Base-by-base conservation (phyloP, 2,888 invertebrate species). In the Laspeyria flexula region DNA sequence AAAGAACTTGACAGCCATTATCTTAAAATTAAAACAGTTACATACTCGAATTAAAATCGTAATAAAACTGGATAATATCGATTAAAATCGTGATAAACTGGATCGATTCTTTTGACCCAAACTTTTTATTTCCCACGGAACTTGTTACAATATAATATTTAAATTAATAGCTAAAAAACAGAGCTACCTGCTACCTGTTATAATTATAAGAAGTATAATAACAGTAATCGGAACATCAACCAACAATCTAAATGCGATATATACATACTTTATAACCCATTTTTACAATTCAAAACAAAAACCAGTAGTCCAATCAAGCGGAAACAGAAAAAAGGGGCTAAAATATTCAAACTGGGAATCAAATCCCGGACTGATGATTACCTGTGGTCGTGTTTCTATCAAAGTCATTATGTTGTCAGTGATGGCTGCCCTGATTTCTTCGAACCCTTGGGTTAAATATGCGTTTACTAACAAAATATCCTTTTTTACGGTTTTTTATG, bases 271-370 rank as follows among this genome's bases (percentile, higher is more conserved):
- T 23, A 50, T 37, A 40, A 13, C 29, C 25, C 0, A 13, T 27
- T 52, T 53, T 43, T 21, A 29, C 34, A 12, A 44, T 30, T 29
- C 40, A 5, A 50, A 57, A 71, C 56, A 63, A 70, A 70, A 70
- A 53, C 68, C 71, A 65, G 73, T 71, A 73, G 73, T 59, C 21
- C 45, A 53, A 61, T 70, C 56, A 45, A 51, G 48, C 55, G 56
- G 64, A 61, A 63, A 50, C 51, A 54, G 35, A 54, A 64, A 64
- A 64, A 68, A 51, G 13, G 33, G 21, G 3, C 33, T 65, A 52
- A 60, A 67, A 65, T 62, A 58, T 55, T 60, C 59, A 44, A 57
- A 23, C 37, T 55, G 38, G 64, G 70, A 64, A 64, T 64, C 52
- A 43, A 61, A 66, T 51, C 46, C 55, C 53, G 27, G n/a, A 12